A percentile compares a stretch with the other conserved stretches of the same genome.
These are phyloP conservation scores for Aplidium turbinatum DNA, from an alignment of 23 tunicate species.

Conservation along the genomic window DNA sequence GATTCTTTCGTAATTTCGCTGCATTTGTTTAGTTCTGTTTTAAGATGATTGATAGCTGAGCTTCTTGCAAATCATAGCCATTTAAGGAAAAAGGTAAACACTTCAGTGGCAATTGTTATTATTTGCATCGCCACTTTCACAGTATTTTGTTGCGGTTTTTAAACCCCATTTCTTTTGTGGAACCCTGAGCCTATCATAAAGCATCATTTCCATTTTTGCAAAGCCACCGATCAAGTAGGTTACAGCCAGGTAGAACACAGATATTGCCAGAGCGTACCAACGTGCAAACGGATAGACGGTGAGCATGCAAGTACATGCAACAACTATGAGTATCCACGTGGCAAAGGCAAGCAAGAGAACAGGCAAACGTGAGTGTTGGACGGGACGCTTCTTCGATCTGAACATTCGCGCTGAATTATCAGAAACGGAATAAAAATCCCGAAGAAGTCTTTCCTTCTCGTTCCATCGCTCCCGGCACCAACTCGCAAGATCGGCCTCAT, in stretches of 20 bases:
- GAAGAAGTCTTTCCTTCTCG: conserved; percentile 66
- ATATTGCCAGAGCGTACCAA: conserved; percentile 48
- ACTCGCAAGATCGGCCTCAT: conserved; percentile 45
- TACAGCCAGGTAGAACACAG: conserved; percentile 43
- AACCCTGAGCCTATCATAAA: conserved; percentile 42
- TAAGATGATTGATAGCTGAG: no score
- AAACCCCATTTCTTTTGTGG: conserved; percentile 26
- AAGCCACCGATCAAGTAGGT: conserved; percentile 60
- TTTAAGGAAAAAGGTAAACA: no score
- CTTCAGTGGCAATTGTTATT: neutral
- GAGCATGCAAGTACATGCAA: conserved; percentile 14
- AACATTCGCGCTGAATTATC: conserved; percentile 45
- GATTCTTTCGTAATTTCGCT: no score
- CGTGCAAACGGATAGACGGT: conserved; percentile 29
- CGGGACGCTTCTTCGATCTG: conserved; percentile 34
- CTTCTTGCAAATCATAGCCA: no score
- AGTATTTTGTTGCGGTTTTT: neutral
- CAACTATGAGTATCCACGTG: conserved; percentile 29
- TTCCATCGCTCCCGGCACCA: conserved; percentile 74
- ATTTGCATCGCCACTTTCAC: neutral
- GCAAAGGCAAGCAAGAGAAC: conserved; percentile 46
- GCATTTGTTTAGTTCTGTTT: no score
- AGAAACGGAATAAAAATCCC: conserved; percentile 45
- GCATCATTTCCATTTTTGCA: conserved; percentile 81
- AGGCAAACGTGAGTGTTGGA: conserved; percentile 30